A percentile compares a stretch with the other conserved stretches of the same genome.
Evolutionary conservation across 2,797 vertebrate species (phyloP).

Genomic region (Falco biarmicus): DNA sequence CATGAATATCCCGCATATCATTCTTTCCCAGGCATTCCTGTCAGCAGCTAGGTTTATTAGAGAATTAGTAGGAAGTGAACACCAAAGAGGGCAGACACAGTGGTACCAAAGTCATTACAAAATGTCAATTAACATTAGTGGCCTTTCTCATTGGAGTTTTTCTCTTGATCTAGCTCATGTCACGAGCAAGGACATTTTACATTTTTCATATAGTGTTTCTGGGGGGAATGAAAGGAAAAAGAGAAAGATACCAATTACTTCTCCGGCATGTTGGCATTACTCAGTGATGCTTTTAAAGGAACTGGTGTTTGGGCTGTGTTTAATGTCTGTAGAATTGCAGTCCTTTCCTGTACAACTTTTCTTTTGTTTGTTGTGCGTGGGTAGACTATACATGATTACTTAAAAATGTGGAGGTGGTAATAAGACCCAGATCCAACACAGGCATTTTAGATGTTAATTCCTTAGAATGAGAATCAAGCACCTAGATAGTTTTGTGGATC

Average conservation of each 20-base stretch:
- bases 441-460: background rate
- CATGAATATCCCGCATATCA: background rate
- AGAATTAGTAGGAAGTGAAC: conserved; percentile 7
- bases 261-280: background rate
- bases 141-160: background rate
- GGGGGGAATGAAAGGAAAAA: background rate
- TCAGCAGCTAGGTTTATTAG: conserved; percentile 11
- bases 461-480: background rate
- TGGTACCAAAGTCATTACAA: background rate
- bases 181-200: background rate
- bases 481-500: background rate
- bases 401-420: background rate
- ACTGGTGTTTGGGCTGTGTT: background rate
- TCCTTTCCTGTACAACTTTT: background rate
- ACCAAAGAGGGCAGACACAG: conserved; percentile 1
- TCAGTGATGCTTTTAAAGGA: background rate
- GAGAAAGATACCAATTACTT: background rate
- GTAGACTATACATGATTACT: background rate
- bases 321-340: background rate
- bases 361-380: background rate
- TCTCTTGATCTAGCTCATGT: background rate
- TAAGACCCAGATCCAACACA: background rate
- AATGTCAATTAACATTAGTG: conserved; percentile 14
- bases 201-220: background rate
- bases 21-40: conserved; percentile 39